phyloP scores from a whole-genome alignment of 2,797 vertebrate species.

The Pempheris klunzingeri region DNA sequence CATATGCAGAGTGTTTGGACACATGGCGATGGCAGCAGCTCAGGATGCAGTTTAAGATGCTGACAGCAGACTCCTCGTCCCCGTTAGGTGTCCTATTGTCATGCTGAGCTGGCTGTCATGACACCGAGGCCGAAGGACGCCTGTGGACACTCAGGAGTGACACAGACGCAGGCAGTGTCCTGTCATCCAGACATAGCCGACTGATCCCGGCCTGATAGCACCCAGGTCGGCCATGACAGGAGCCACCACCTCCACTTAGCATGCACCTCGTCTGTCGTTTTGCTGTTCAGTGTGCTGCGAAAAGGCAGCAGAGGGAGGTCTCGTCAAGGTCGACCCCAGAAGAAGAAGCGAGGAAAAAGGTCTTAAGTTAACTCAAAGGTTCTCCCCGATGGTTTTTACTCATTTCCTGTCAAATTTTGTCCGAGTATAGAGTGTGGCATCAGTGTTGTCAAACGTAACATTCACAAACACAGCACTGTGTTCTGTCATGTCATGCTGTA shows the following conservation, averaged over 20 bases:
- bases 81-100: slow-evolving; percentile 61
- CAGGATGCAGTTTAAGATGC: slow-evolving; percentile 48
- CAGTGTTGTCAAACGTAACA: neutral
- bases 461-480: neutral
- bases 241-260: slow-evolving; percentile 67
- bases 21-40: slow-evolving; percentile 43
- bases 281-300: slow-evolving; percentile 57
- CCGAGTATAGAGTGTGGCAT: neutral
- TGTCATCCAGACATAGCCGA: slow-evolving; percentile 67
- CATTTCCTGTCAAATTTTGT: neutral
- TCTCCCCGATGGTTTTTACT: slow-evolving; percentile 1
- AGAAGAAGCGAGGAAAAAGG: slow-evolving; percentile 10
- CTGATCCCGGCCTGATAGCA: slow-evolving; percentile 65
- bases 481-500: neutral
- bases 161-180: slow-evolving; percentile 35
- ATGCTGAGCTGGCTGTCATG: slow-evolving; percentile 67
- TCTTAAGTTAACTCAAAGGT: neutral
- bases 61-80: slow-evolving; percentile 48
- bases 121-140: slow-evolving; percentile 47
- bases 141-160: slow-evolving; percentile 56
- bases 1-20: slow-evolving; percentile 14
- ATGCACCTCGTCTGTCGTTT: slow-evolving; percentile 58
- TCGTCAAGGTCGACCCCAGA: slow-evolving; percentile 46
- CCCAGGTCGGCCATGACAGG: slow-evolving; percentile 67
- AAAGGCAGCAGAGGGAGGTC: slow-evolving; percentile 41